Base-by-base conservation (phyloP, 1,140 invertebrate species). In the Listronotus bonariensis region DNA sequence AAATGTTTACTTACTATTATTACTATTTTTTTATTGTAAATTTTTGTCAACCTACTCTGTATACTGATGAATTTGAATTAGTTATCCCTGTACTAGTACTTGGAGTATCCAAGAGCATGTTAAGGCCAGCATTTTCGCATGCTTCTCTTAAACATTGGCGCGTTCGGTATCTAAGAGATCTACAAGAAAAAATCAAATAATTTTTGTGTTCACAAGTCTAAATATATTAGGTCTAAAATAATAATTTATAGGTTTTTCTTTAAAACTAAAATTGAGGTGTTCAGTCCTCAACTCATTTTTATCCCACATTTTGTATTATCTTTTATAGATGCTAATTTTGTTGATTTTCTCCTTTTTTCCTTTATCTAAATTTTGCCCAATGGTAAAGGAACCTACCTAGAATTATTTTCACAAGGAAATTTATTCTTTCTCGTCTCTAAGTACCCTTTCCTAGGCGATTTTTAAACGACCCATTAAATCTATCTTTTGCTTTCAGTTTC, bases 71-170 rank as follows among this genome's bases (percentile, higher is more conserved):
- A 68, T 78, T 79, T 10, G 75, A 74, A 60, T 61, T 74, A 18
- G 76, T 78, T 42, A 77, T 80, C 77, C 84, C 84, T 69, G 83
- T 83, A 70, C 84, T 85, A 40, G 83, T 85, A 70, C 84, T 85
- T 6, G 84, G 84, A 64, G 81, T 75, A 55, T 78, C 77, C 12
- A 77, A 38, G 54, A 12, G 69, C 71, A 62, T 68, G 68, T 38
- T 71, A 61, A 31, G 62, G 63, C 15, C 68, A 26, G 59, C 62
- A 62, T 68, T 71, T 32, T 68, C 71, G 42, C 66, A 68, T 18
- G 65, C 62, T 54, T 77, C 70, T 18, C 67, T 57, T 32, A 72
- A 56, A 51, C 68, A 71, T 55, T 74, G 71, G 9, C 72, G 60
- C 7, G 75, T 74, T 48, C 68, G 62, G 55, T 73, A 73, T 61